phyloP scores from a whole-genome alignment of 2,113 vertebrate genomes.

The Mesoclemmys tuberculata region DNA sequence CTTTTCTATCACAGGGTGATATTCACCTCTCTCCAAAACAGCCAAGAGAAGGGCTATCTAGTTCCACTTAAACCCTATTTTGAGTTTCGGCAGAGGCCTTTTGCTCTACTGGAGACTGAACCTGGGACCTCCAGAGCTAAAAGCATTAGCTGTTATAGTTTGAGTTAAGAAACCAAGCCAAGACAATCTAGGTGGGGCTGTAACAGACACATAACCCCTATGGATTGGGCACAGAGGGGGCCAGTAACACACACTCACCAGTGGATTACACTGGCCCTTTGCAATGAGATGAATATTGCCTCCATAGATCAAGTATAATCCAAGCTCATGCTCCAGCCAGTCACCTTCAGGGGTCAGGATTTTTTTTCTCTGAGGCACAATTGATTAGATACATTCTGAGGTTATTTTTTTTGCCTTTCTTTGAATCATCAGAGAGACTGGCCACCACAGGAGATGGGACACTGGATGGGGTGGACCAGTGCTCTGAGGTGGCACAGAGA shows the following conservation, averaged over 20 bases:
- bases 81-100: not conserved
- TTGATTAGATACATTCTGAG: not conserved
- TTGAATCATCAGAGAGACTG: not conserved
- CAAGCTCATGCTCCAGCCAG: not conserved
- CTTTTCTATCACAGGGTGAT: rapidly evolving
- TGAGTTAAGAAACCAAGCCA: not conserved
- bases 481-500: no score
- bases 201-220: rapidly evolving
- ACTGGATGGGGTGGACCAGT: not conserved
- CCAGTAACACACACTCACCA: no score
- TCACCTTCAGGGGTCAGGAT: not conserved
- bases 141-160: not conserved
- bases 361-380: not conserved
- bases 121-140: not conserved
- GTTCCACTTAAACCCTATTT: no score
- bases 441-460: not conserved
- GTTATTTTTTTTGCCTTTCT: not conserved
- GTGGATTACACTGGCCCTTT: not conserved
- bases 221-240: not conserved
- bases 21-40: not conserved
- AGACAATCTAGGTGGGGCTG: rapidly evolving
- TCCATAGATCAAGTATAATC: not conserved
- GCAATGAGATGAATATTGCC: not conserved
- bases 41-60: not conserved
- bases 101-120: not conserved